Evolutionary conservation across 2,888 invertebrate species (phyloP).

Genomic region (Zaprionus obscuricornis): DNA sequence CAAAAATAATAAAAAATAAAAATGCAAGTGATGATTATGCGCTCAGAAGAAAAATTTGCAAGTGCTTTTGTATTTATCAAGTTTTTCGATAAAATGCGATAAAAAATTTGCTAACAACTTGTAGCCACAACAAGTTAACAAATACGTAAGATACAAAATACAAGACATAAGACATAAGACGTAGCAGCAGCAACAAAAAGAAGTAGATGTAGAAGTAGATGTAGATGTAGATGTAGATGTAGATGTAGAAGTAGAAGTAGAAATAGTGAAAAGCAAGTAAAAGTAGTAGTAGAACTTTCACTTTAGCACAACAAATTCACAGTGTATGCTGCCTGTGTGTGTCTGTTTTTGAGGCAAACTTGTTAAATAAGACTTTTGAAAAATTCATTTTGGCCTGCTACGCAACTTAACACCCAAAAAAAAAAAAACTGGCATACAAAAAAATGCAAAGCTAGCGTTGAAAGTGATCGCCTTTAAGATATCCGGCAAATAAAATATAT

Average conservation of each 20-base stretch:
- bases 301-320: no score
- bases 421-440: not conserved
- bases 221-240: no score
- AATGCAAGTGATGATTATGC: slow-evolving; percentile 39
- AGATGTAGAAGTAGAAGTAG: no score
- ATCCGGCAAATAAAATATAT: slow-evolving; percentile 1
- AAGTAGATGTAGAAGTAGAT: no score
- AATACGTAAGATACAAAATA: no score
- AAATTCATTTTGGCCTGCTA: slow-evolving; percentile 71
- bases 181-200: slow-evolving; percentile 20
- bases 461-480: not conserved
- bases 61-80: slow-evolving; percentile 53
- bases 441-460: not conserved
- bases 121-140: no score
- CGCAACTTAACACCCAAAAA: slow-evolving; percentile 70
- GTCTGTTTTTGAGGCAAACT: no score
- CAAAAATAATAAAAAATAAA: not conserved
- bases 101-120: slow-evolving; percentile 40
- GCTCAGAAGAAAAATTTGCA: slow-evolving; percentile 56
- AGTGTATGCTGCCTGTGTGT: no score
- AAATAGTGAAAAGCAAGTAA: not conserved
- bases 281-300: slow-evolving; percentile 51
- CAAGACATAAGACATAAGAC: slow-evolving; percentile 4
- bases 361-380: slow-evolving; percentile 79
- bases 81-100: slow-evolving; percentile 61